These are phyloP conservation scores for Dicyrtoma fusca DNA, from an alignment of 2,888 invertebrate genomes.

Conservation along the genomic window DNA sequence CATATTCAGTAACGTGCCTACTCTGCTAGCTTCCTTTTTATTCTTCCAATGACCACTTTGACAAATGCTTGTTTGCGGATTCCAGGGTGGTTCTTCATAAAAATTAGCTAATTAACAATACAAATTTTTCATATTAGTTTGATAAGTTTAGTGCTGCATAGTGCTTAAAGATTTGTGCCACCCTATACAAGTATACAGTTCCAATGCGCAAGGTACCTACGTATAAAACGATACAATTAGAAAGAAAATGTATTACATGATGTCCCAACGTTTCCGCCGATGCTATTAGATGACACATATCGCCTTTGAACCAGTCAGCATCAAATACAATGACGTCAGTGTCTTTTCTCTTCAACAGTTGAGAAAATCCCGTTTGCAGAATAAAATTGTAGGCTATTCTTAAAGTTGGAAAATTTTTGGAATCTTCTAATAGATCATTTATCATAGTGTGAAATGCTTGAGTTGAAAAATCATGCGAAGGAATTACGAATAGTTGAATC, in stretches of 20 bases:
- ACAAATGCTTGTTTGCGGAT: too few relatives aligned
- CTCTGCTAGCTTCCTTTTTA: too few relatives aligned
- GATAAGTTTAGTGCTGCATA: too few relatives aligned
- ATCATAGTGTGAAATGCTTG: background rate
- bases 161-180: too few relatives aligned
- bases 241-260: background rate
- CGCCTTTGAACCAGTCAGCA: background rate
- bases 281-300: background rate
- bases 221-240: too few relatives aligned
- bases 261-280: background rate
- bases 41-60: too few relatives aligned
- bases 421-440: background rate
- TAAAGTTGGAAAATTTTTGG: background rate
- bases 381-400: conserved; percentile 12
- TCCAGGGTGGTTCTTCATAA: too few relatives aligned
- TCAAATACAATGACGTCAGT: conserved; percentile 1
- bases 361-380: background rate
- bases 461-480: background rate
- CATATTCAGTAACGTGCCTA: too few relatives aligned
- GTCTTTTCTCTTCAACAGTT: background rate
- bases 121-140: too few relatives aligned
- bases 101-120: too few relatives aligned
- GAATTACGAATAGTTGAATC: background rate
- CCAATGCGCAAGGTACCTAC: too few relatives aligned
- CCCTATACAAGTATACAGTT: too few relatives aligned